These are phyloP conservation scores for Brachynemurus nebulosus DNA, from an alignment of 2,888 invertebrate genomes.

Conservation along the genomic window DNA sequence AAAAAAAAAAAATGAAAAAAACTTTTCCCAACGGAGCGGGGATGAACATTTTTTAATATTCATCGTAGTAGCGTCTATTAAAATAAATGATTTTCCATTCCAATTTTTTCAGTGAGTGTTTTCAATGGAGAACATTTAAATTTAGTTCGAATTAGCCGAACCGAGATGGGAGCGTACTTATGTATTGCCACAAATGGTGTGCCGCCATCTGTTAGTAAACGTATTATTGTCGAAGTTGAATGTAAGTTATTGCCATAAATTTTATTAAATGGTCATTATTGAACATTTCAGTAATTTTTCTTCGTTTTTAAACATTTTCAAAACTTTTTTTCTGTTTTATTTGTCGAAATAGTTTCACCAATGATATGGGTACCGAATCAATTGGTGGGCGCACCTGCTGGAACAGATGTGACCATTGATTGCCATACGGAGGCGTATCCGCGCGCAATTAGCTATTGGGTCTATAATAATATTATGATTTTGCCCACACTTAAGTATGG, in stretches of 20 bases:
- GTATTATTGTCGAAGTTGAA: conserved; percentile 83
- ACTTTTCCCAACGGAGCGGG: too few relatives aligned
- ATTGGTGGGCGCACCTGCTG: conserved; percentile 79
- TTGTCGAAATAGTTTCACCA: conserved; percentile 80
- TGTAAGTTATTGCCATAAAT: too few relatives aligned
- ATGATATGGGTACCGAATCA: conserved; percentile 94
- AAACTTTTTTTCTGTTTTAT: too few relatives aligned
- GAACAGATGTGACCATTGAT: conserved; percentile 83
- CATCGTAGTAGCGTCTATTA: too few relatives aligned
- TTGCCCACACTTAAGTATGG: conserved; percentile 79
- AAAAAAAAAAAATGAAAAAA: too few relatives aligned
- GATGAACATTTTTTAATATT: too few relatives aligned
- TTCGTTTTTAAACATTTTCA: too few relatives aligned
- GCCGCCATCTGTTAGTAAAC: conserved; percentile 82
- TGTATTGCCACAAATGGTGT: conserved; percentile 78
- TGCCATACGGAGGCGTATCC: conserved; percentile 90
- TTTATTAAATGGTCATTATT: too few relatives aligned
- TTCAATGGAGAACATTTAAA: conserved; percentile 77
- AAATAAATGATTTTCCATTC: too few relatives aligned
- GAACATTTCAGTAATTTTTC: too few relatives aligned
- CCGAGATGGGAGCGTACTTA: conserved; percentile 76
- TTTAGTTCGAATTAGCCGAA: conserved; percentile 73
- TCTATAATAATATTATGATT: conserved; percentile 79
- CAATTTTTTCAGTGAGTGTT: conserved; percentile 54
- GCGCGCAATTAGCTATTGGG: conserved; percentile 85